Base-by-base conservation (phyloP, 2,797 vertebrate genomes). In the Rhinatrema bivittatum region DNA sequence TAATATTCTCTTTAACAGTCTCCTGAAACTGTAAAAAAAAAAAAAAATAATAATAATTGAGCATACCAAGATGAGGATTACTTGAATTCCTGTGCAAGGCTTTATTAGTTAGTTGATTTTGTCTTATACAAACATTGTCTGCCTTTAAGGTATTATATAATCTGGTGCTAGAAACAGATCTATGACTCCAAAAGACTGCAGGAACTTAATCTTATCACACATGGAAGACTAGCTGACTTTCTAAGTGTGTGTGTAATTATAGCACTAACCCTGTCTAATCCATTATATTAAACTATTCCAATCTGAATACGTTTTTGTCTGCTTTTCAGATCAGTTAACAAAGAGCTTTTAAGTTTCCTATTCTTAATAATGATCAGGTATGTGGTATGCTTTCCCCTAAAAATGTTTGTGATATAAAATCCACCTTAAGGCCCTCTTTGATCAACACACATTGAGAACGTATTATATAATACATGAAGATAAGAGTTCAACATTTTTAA, bases 51-150 rank as follows among this genome's bases (percentile, higher is more conserved):
- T 11, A 25, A n/a, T 15, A 10, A 33, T n/a, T n/a, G 28, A 22
- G 26, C 2, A 15, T 6, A 6, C 2, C 4, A n/a, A n/a, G 1
- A 17, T 28, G n/a, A 11, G 6, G 9, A 25, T 17, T 40, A 39
- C 35, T 44, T 17, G 27, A 31, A 23, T 36, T 57, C 32, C 22
- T 30, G 32, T 32, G 45, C 57, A 56, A 62, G 0, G 3, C 2
- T 8, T 47, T n/a, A n/a, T n/a, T n/a, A n/a, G n/a, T n/a, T n/a
- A 34, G 30, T 50, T 68, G 68, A 60, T 53, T 56, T 59, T 57
- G 42, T 31, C 48, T 52, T 56, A 24, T 39, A 25, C 31, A 63
- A 70, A 60, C 31, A 59, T 29, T 47, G n/a, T 35, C 17, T 33
- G 23, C 24, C 8, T 57, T 35, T 25, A 60, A 50, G 47, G 40